Base-by-base conservation (phyloP, 2,888 invertebrate genomes). In the Cephus nigrinus region DNA sequence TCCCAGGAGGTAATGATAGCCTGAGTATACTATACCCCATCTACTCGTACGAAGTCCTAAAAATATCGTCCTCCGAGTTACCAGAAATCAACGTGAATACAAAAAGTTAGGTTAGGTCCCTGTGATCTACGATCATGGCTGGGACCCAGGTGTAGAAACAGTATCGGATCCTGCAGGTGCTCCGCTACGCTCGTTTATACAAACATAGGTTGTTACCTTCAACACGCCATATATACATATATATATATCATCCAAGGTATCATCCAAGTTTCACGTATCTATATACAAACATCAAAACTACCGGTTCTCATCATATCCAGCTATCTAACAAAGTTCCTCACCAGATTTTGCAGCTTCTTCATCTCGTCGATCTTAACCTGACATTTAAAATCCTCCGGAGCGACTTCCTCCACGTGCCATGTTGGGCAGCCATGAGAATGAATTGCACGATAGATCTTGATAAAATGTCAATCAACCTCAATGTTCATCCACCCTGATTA, bases 151-250 rank as follows among this genome's bases (percentile, higher is more conserved):
- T 71, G 71, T 31, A 12, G 31, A 71, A 71, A 71, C 3, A 15
- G 31, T 31, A 71, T 71, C 71, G 71, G 15, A 30, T 15, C 23
- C 74, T 74, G 34, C 34, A 74, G 74, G 34, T 74, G 23, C 33
- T 74, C 34, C 74, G 74, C n/a, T 35, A 74, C 12, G n/a, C 15
- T 74, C 74, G 74, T 35, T 36, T 34, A 12, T 33, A 71, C 32
- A 71, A 33, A 15, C 11, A 33, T 23, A 23, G 23, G 9, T 55
- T 23, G 55, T 23, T 55, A 23, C 23, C 40, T 15, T 12, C 36
- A 15, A 36, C 36, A 36, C 4, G 15, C 36, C 36, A 40, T 15
- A 40, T 12, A 12, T 40, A 40, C 5, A 15, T 31, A 31, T 40
- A 40, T 4, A 5, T 9, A 55, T 40, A 15, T 36, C 11, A 36